phyloP scores from a whole-genome alignment of 2,888 invertebrate species.

The Incurvaria masculella region DNA sequence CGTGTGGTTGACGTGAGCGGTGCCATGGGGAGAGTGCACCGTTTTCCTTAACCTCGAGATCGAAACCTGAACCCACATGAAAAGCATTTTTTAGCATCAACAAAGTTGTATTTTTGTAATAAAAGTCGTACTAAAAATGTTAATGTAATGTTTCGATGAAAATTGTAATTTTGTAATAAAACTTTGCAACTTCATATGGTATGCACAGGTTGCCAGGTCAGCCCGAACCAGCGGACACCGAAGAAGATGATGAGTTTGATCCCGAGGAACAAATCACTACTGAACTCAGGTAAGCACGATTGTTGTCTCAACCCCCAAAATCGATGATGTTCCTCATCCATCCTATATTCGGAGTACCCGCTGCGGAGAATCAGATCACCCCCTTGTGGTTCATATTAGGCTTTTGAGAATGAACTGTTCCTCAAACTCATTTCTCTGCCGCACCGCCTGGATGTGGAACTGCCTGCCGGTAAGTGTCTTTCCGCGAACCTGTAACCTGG shows the following conservation, averaged over 20 bases:
- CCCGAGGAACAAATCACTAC: conserved; percentile 58
- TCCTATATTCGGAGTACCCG: too few species aligned
- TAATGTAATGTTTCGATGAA: background rate
- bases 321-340: too few species aligned
- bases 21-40: too few species aligned
- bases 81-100: background rate
- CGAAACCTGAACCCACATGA: background rate
- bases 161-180: background rate
- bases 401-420: too few species aligned
- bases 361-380: too few species aligned
- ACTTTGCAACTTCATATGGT: conserved; percentile 7
- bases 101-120: background rate
- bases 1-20: too few species aligned
- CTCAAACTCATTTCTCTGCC: too few species aligned
- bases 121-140: background rate
- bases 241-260: conserved; percentile 44
- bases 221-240: conserved; percentile 22
- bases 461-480: too few species aligned
- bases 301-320: background rate
- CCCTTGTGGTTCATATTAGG: too few species aligned
- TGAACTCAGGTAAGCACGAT: conserved; percentile 53
- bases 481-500: too few species aligned
- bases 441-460: too few species aligned
- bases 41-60: too few species aligned
- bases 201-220: conserved; percentile 28